Evolutionary conservation across 2,113 vertebrate species (phyloP), one percentile per base, ranked within the genome.

Genomic region (Pongo abelii): DNA sequence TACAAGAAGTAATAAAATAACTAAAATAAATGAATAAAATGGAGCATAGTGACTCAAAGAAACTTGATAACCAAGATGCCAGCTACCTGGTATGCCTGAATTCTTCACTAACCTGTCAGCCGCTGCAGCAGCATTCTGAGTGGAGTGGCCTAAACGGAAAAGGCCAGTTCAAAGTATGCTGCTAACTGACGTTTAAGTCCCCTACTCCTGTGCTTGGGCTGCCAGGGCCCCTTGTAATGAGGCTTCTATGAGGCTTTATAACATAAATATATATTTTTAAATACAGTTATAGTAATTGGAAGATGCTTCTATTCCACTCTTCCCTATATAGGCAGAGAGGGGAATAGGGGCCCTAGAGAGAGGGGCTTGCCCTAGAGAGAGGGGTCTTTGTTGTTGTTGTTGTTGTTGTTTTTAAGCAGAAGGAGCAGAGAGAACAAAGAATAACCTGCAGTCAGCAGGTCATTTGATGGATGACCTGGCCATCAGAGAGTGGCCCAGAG

Each of bases 381-480:
- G 38, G 17, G 30, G 38, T 72, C 59, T 69, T 79, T 43, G 27
- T 64, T 61, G 57, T 61, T 61, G 8, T 23, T 61, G 8, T 23
- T 72, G 10, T 14, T 52, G 67, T 81, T 9, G 10, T 46, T 43
- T 91, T 46, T 9, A 93, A 92, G 38, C 50, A 89, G 43, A 8
- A 89, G n/a, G 23, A 87, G 8, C 14, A 69, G 75, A 94, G 67
- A 96, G 74, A 96, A 96, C 94, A 97, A 92, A 89, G 87, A 93
- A 70, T 48, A 61, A 59, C 57, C 55, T 97, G 94, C 86, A 32
- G 79, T 35, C 9, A 35, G 38, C 83, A 87, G 79, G 69, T 95
- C 89, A 78, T 46, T 87, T 96, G 93, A 95, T 93, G 95, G 97
- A 97, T 97, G 64, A 18, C 16, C 80, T 38, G 74, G 59, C 72